Evolutionary conservation across 2,113 vertebrate genomes (phyloP), one percentile per base, ranked within the genome.

Genomic region (Hemichromis elongatus): DNA sequence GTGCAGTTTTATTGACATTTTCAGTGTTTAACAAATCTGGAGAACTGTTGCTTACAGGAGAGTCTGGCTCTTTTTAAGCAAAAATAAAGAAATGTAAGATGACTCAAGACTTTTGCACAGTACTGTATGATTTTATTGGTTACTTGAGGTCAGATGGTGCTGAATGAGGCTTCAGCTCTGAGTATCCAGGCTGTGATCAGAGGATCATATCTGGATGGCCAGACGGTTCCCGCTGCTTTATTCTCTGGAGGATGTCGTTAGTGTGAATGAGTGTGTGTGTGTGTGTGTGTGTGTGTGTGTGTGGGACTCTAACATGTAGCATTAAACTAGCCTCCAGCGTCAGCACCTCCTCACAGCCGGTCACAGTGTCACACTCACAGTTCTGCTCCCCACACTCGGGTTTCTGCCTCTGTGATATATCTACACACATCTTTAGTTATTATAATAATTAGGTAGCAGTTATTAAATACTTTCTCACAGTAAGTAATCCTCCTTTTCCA

Each of bases 51-150:
- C 19, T 66, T 21, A 21, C 61, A 66, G 33, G 61, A 66, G 0
- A 1, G 2, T 21, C 33, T 3, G 2, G 61, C 33, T 66, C 0
- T 33, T 66, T 66, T 0, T 7, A 1, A 5, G 61, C 0, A 66
- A 45, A 13, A 2, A 13, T 13, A 45, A 5, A 68, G 63, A 68
- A 26, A 13, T 0, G 18, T 19, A 10, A 12, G 6, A 9, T 26
- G 63, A 37, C 37, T 37, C 33, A 14, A 66, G 35, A 40, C 11
- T 70, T 70, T 26, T 45, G 63, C 63, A 70, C 63, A 70, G 63
- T 2, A 16, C 37, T 45, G 63, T 40, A 16, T 40, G 37, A 21
- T 26, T 68, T 63, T 26, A 16, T 16, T 68, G 61, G 61, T 9
- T 50, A 0, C 26, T 18, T 59, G 3, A 18, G 16, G 28, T 70